Evolutionary conservation across 2,888 invertebrate genomes (phyloP), one percentile per base, ranked within the genome.

Genomic region (Octonoba sinensis): DNA sequence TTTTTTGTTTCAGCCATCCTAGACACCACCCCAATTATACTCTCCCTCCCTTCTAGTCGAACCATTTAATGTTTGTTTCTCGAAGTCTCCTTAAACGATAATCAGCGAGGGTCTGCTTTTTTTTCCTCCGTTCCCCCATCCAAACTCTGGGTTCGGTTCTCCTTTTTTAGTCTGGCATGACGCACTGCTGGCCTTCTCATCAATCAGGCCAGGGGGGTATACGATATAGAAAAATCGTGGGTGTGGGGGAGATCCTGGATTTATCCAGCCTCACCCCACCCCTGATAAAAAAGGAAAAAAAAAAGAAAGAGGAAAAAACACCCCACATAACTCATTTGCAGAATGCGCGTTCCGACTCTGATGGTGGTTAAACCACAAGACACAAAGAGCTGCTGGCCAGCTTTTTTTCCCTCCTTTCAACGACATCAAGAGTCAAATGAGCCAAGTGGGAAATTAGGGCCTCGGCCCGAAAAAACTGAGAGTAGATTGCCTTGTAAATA

Each of bases 81-180:
- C 69, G 69, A 79, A 73, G 67, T 81, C 79, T 81, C 73, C 79
- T 81, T 81, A 81, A 81, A 81, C 79, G 73, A 66, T 73, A 74
- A 81, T 81, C 79, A 81, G 79, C 66, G 47, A 60, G 60, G 65
- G 66, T 66, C 66, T 67, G 36, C 54, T 64, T 70, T 60, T 51
- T 44, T 69, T n/a, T 51, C 60, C 57, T 51, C 49, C 59, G 27
- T 46, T 46, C 64, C 27, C 67, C 44, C 60, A 62, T 79, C 73
- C 67, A 44, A 36, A 46, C 60, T 72, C 72, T 59, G 15, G 47
- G 15, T 44, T n/a, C 46, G 20, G 16, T 36, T 22, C 24, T 72
- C 47, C 67, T 62, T 79, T 69, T 79, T 72, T 64, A 57, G 56
- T 65, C 60, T 47, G 47, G 65, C 72, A 79, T 81, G 79, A 81